Evolutionary conservation across 1,140 invertebrate genomes (phyloP), one percentile per base, ranked within the genome.

Genomic region (Micrasema longulum): DNA sequence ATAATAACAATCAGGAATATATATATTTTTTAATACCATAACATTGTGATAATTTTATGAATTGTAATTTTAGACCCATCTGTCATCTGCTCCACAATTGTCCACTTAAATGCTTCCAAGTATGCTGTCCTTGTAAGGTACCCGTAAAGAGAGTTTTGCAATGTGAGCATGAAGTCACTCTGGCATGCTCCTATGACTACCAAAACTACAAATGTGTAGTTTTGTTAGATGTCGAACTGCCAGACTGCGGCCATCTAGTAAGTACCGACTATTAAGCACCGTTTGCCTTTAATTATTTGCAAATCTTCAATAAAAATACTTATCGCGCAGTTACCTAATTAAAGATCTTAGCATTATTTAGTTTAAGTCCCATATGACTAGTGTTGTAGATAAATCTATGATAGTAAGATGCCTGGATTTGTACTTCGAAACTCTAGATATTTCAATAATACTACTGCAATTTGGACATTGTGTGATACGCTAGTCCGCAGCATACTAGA

Each of bases 241-340:
- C 83, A 2, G 48, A 77, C n/a, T 89, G 87, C 77, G 78, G 76
- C n/a, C 88, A 89, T 73, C 71, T 80, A 77, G 81, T 82, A 43
- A 41, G 65, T 68, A 31, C 26, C 2, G 3, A 31, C 26, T 31
- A 4, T 7, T 31, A 31, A 2, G 2, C 7, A 4, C 26, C 26
- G 3, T 31, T 31, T 4, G 2, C 26, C 26, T 31, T 31, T 31
- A 7, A 31, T 31, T 4, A 31, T 31, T 31, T 31, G n/a, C n/a
- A n/a, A n/a, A n/a, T n/a, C n/a, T n/a, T n/a, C n/a, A n/a, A n/a
- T n/a, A n/a, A n/a, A n/a, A n/a, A n/a, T n/a, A n/a, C n/a, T n/a
- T n/a, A n/a, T n/a, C n/a, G n/a, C n/a, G n/a, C n/a, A n/a, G n/a
- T n/a, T n/a, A n/a, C n/a, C n/a, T n/a, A n/a, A n/a, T n/a, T n/a